Conservation (phyloP, 2,113 vertebrate species). For the Condylura cristata region DNA sequence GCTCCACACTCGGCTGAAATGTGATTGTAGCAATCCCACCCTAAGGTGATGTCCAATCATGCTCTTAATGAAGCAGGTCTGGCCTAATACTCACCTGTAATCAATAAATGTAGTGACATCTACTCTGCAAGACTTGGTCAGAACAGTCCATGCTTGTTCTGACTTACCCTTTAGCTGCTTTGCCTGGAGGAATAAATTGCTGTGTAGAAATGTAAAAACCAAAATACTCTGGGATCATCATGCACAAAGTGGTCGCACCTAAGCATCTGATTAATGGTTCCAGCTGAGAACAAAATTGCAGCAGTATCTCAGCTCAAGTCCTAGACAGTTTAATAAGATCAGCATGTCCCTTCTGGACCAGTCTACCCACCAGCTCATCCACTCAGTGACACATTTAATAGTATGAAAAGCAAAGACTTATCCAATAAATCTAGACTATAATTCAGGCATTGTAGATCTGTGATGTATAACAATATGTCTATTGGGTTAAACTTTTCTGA, state of each 20-base stretch:
- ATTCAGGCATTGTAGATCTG: not conserved
- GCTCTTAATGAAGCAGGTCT: not conserved
- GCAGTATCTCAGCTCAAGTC: not conserved
- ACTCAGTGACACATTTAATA: not conserved
- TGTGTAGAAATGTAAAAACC: not conserved
- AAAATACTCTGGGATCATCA: not conserved
- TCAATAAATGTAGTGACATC: not conserved
- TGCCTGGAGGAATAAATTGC: not conserved
- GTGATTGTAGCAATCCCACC: not conserved
- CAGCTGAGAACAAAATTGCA: not conserved
- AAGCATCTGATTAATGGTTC: not conserved
- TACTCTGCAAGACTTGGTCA: not conserved
- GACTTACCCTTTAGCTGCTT: not conserved
- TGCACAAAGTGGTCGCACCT: not conserved
- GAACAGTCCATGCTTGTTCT: not conserved
- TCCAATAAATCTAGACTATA: not conserved
- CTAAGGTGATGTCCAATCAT: not conserved
- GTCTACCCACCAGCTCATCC: not conserved
- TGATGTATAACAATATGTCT: not conserved
- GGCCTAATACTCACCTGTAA: not conserved
- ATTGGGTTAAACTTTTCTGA: not conserved
- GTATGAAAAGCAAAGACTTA: not conserved
- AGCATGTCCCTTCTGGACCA: not conserved
- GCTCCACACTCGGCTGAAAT: not conserved
- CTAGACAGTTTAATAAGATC: not conserved